Evolutionary conservation across 2,113 vertebrate species (phyloP).

Genomic region (Poeciliopsis occidentalis): DNA sequence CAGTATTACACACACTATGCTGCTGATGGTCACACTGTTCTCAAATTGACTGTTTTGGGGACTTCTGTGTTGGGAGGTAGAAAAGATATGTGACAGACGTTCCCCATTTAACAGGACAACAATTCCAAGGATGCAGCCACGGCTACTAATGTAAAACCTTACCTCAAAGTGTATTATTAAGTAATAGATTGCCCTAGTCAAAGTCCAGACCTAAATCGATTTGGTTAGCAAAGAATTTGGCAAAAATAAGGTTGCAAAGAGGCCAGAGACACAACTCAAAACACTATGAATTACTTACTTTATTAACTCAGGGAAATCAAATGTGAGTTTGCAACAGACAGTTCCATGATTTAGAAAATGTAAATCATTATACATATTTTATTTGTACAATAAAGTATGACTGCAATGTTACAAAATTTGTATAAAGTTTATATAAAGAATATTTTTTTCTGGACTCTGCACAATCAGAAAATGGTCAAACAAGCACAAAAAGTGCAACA

Average conservation of each 20-base stretch:
- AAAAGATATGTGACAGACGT: background rate
- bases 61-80: background rate
- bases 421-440: too few species aligned
- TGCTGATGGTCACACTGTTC: too few species aligned
- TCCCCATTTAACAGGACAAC: background rate
- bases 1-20: too few species aligned
- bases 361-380: background rate
- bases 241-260: background rate
- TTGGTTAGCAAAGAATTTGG: background rate
- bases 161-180: background rate
- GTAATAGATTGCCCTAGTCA: background rate
- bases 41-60: background rate
- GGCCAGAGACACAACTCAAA: background rate
- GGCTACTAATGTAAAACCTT: background rate
- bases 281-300: background rate
- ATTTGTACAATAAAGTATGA: background rate
- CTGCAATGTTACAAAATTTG: too few species aligned
- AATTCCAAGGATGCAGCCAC: background rate
- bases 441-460: too few species aligned
- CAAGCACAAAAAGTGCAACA: constrained; percentile 30
- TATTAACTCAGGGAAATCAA: background rate
- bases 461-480: constrained; percentile 11
- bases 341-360: background rate
- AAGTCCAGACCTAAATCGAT: background rate
- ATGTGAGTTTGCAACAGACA: background rate